A percentile compares a stretch with the other conserved stretches of the same genome.
Evolutionary conservation across 92 coral and sea anemone genomes (phyloP).

Genomic region (Virgularia gustaviana): DNA sequence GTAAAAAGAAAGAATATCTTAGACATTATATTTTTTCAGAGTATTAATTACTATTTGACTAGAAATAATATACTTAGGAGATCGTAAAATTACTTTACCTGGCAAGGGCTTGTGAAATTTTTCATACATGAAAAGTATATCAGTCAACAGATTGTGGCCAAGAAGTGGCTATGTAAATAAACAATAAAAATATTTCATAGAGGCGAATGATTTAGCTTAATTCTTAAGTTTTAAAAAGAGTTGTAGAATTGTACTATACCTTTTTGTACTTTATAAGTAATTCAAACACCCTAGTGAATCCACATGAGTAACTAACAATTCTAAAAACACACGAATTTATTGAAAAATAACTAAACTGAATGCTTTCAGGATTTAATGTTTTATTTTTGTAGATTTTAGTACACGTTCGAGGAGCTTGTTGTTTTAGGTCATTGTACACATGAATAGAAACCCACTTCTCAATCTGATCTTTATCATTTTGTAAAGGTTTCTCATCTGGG

Average conservation of each 20-base stretch:
- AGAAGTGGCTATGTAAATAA: constrained; percentile 66
- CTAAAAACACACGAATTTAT: constrained; percentile 51
- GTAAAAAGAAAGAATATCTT: background rate
- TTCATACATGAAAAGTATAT: constrained; percentile 77
- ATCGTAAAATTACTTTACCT: no score
- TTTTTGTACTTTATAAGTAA: constrained; percentile 60
- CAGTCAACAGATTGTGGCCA: constrained; percentile 92
- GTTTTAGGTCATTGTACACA: no score
- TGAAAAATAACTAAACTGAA: no score
- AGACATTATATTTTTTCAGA: no score
- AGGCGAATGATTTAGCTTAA: background rate
- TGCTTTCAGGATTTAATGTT: no score
- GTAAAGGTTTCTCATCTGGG: background rate
- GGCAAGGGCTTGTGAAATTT: constrained; percentile 79
- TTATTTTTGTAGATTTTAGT: no score
- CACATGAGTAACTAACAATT: constrained; percentile 62
- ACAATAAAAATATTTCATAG: no score
- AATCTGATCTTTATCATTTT: constrained; percentile 33
- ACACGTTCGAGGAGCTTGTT: no score
- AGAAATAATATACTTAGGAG: no score
- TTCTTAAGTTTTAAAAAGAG: background rate
- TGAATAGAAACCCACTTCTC: constrained; percentile 56
- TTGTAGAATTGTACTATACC: constrained; percentile 36
- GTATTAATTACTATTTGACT: no score
- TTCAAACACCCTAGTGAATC: constrained; percentile 78